Evolutionary conservation across 2,888 invertebrate species (phyloP).

Genomic region (Rhodophaea formosa): DNA sequence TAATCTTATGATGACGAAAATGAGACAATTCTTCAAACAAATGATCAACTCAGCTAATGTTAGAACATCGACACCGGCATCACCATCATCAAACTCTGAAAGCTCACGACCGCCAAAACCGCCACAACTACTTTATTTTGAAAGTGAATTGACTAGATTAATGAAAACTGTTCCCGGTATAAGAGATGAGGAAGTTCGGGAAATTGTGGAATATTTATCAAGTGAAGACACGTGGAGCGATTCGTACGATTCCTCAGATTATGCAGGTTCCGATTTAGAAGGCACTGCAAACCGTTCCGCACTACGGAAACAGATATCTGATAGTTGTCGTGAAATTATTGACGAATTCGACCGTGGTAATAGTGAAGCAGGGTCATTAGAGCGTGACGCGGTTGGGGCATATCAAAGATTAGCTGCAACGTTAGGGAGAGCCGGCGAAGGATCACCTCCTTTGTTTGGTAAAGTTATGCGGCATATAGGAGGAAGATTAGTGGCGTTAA

Average conservation of each 20-base stretch:
- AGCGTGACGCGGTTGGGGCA: conserved; percentile 91
- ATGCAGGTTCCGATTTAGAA: conserved; percentile 93
- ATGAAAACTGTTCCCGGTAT: conserved; percentile 97
- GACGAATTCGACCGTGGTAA: conserved; percentile 91
- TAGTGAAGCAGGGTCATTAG: conserved; percentile 80
- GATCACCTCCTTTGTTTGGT: conserved; percentile 91
- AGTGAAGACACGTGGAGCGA: conserved; percentile 97
- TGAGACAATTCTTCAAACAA: conserved; percentile 95
- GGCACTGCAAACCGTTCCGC: conserved; percentile 85
- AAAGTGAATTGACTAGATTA: conserved; percentile 92
- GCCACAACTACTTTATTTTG: conserved; percentile 92
- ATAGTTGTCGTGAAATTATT: conserved; percentile 93
- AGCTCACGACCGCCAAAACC: conserved; percentile 87
- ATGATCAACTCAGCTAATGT: conserved; percentile 87
- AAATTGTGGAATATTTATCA: conserved; percentile 95
- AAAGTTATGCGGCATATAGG: conserved; percentile 97
- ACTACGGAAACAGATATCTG: conserved; percentile 91
- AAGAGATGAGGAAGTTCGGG: conserved; percentile 93
- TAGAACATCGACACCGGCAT: conserved; percentile 76
- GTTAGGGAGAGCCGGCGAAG: conserved; percentile 86
- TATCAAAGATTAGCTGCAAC: conserved; percentile 93
- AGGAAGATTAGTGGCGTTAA: conserved; percentile 90
- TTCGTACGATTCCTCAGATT: conserved; percentile 95
- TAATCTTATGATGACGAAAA: conserved; percentile 96
- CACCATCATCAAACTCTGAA: conserved; percentile 81